Evolutionary conservation across 2,113 vertebrate genomes (phyloP), one percentile per base, ranked within the genome.

Genomic region (Acanthisitta chloris): DNA sequence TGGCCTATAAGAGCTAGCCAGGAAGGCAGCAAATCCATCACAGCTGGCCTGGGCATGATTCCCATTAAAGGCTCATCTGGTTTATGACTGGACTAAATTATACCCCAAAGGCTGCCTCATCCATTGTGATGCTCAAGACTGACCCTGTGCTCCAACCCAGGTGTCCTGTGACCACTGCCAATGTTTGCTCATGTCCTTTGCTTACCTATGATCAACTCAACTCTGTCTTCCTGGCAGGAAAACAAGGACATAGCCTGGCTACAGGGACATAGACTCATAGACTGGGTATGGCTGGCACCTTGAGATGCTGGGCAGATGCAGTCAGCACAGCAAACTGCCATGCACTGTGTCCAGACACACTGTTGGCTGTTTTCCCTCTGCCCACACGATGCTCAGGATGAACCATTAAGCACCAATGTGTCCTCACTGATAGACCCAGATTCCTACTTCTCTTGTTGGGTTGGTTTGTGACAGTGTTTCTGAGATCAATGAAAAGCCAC

Each of bases 81-180:
- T 69, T 95, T 90, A 52, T 90, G 54, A 38, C 42, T 93, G 18
- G 17, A 72, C n/a, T 61, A 61, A 86, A 70, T 82, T 49, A 17
- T 15, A 92, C 21, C 58, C 82, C 38, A 17, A 61, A 86, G 71
- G 45, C 23, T 95, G 11, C 42, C 20, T 92, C 29, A 34, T n/a
- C 19, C 3, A 2, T 10, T 8, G 3, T 18, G 25, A 18, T 72
- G 15, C 10, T 67, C 43, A 31, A 36, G 36, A 24, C 24, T 12
- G 51, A 81, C 9, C 16, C 26, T 38, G 17, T 28, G 3, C 31
- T 69, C 26, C 51, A 58, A 1, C 23, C 29, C 8, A 40, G 10
- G 21, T 25, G 86, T 21, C 31, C 55, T 34, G 26, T 25, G 46
- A 16, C 55, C 26, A 31, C 8, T 18, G 25, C 10, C 4, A 1